Base-by-base conservation (phyloP, 2,797 vertebrate genomes). In the Crocodylus rhombifer region DNA sequence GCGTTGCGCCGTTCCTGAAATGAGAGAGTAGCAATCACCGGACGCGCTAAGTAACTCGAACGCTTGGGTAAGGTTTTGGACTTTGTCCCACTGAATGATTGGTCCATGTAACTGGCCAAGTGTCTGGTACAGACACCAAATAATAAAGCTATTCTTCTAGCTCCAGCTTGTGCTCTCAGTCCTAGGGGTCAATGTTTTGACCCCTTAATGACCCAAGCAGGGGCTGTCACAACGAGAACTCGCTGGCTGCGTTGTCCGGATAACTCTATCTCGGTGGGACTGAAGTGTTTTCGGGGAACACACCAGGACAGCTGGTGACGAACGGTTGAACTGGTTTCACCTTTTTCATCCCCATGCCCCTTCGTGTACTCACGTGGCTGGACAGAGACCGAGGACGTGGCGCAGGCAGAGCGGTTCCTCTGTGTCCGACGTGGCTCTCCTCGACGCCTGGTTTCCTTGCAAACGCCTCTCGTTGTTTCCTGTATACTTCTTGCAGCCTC, bases 381-480 rank as follows among this genome's bases (percentile, higher is more conserved):
- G 0, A 14, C 21, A 88, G 30, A 56, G 51, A 0, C 51, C 1
- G 74, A 81, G 87, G 74, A n/a, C 57, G 69, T 82, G 6, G 58
- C 74, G 33, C 42, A 7, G 42, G 26, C 42, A 80, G 57, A 18
- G 55, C 11, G 0, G 0, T 25, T 71, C 80, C 96, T 85, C 77
- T 1, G 0, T 23, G 16, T 61, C 13, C 11, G 3, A 82, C 94
- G 42, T 4, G 55, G 25, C 57, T 85, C 58, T 95, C 87, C 6
- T 74, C 58, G 6, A 93, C 80, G 36, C 4, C 1, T 0, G 0
- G 63, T 69, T 82, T 97, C 94, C 81, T 90, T 2, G 92, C 73
- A 6, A 97, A 0, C 1, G 96, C 97, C 91, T 98, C 98, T 79
- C 84, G 97, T 96, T 98, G 98, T 73, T 96, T 97, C 82, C 87